phyloP scores from a whole-genome alignment of 2,797 vertebrate genomes.

The Pseudocheirus occidentalis region DNA sequence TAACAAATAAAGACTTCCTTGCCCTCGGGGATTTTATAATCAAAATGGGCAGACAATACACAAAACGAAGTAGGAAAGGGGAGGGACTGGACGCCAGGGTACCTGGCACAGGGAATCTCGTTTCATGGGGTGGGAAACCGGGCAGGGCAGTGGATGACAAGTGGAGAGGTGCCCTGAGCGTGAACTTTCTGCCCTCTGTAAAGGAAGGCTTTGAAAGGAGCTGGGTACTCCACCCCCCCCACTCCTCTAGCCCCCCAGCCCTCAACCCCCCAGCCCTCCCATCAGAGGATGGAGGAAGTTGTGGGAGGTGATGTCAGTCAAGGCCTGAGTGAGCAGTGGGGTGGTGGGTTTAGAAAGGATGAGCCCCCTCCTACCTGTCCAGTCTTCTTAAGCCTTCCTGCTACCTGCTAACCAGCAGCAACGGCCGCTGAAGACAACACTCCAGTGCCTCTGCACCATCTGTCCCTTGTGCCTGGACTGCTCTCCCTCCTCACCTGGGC shows the following conservation, averaged over 20 bases:
- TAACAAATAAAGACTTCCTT: background rate
- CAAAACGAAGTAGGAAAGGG: background rate
- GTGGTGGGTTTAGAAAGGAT: background rate
- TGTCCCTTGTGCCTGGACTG: background rate
- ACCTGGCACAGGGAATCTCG: background rate
- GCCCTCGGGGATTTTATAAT: no score
- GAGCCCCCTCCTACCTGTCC: background rate
- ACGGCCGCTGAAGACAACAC: background rate
- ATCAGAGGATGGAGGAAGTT: background rate
- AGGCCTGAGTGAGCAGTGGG: background rate
- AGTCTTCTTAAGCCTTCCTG: background rate
- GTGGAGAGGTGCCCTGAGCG: background rate
- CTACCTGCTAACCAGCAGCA: background rate
- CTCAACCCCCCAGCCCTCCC: background rate
- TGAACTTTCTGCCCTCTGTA: no score
- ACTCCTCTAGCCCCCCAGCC: no score
- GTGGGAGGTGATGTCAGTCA: background rate
- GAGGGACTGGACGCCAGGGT: background rate
- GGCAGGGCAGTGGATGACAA: background rate
- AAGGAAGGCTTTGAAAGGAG: no score
- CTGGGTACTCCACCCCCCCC: no score
- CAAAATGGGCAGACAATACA: no score
- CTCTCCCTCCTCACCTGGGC: background rate
- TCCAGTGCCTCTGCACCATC: background rate
- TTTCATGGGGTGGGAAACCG: background rate